Conservation (phyloP, 1,140 invertebrate species). For the Bombyx mandarina region DNA sequence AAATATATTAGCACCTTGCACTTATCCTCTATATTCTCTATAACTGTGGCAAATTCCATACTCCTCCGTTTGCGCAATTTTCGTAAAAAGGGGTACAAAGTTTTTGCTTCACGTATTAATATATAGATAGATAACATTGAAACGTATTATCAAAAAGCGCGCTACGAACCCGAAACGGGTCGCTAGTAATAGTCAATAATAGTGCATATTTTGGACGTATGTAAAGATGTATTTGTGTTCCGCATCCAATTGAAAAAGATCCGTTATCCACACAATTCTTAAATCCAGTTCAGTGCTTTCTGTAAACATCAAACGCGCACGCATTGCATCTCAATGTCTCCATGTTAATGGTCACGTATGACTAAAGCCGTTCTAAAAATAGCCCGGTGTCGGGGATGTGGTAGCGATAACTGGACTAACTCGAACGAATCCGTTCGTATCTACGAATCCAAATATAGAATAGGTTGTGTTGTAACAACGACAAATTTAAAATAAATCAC, state of each 20-base stretch:
- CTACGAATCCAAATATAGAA: slow-evolving; percentile 15
- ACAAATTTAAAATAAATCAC: slow-evolving; percentile 6
- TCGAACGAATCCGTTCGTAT: slow-evolving; percentile 31
- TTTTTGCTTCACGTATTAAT: too few species aligned
- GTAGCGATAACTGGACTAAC: slow-evolving; percentile 43
- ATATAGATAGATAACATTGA: too few species aligned
- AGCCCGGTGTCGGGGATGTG: slow-evolving; percentile 34
- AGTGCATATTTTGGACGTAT: too few species aligned
- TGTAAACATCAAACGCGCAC: slow-evolving; percentile 1
- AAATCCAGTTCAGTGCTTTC: not conserved
- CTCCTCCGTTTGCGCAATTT: too few species aligned
- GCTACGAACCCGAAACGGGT: too few species aligned
- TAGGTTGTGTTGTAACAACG: slow-evolving; percentile 11
- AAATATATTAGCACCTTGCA: too few species aligned
- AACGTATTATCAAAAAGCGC: too few species aligned
- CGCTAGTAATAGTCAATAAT: too few species aligned
- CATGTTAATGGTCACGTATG: slow-evolving; percentile 34
- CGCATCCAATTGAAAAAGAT: not conserved
- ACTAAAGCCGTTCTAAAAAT: slow-evolving; percentile 50
- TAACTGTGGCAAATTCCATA: too few species aligned
- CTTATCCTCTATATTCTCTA: too few species aligned
- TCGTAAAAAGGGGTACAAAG: too few species aligned
- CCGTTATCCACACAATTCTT: not conserved
- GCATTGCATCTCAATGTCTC: slow-evolving; percentile 12
- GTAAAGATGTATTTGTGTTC: too few species aligned